Evolutionary conservation across 2,113 vertebrate genomes (phyloP).

Genomic region (Rhinolophus sinicus): DNA sequence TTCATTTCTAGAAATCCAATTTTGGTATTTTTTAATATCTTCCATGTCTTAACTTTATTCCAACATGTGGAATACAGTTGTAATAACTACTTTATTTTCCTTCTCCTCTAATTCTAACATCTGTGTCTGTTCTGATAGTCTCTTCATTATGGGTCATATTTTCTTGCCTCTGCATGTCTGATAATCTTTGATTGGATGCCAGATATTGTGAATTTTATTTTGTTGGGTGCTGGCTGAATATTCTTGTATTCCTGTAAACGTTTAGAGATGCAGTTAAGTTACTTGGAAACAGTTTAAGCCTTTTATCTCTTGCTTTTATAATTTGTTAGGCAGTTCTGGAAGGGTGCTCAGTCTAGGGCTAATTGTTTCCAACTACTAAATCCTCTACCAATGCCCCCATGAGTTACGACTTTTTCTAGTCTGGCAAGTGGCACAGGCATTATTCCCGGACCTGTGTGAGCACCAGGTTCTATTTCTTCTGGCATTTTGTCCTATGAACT

Average conservation of each 20-base stretch:
- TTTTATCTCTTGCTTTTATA: background rate
- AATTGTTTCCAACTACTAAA: background rate
- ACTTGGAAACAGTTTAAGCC: background rate
- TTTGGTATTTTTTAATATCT: slow-evolving; percentile 11
- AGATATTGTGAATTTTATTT: slow-evolving; percentile 25
- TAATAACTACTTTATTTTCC: background rate
- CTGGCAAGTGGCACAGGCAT: background rate
- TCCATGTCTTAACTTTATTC: slow-evolving; percentile 11
- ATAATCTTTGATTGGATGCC: background rate
- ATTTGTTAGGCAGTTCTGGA: background rate
- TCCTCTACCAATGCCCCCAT: background rate
- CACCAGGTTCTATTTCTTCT: background rate
- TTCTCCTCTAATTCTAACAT: slow-evolving; percentile 29
- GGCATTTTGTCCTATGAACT: background rate
- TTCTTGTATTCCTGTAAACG: background rate
- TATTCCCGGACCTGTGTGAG: background rate
- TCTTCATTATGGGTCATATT: background rate
- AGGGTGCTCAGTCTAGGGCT: background rate
- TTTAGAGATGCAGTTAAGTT: background rate
- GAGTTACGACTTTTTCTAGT: background rate
- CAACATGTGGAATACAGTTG: background rate
- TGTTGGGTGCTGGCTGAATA: background rate
- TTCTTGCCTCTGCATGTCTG: slow-evolving; percentile 17
- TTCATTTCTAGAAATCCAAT: slow-evolving; percentile 23
- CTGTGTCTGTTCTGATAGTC: background rate